Conservation (phyloP, 2,888 invertebrate genomes). For the Thalpophila matura region DNA sequence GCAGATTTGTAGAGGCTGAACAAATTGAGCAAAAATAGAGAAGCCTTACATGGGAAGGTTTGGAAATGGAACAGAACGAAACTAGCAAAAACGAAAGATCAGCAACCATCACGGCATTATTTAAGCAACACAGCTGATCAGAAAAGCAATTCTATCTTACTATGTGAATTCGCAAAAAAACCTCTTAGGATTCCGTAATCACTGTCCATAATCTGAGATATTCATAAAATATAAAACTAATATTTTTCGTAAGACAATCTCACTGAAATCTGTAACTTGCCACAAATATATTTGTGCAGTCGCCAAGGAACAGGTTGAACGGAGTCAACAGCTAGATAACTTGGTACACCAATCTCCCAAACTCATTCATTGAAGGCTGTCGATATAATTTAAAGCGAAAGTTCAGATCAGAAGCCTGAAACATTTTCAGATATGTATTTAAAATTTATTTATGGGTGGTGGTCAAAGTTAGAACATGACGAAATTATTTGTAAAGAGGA, state of each 20-base stretch:
- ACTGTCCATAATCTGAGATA: slow-evolving; percentile 29
- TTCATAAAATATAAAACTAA: slow-evolving; percentile 32
- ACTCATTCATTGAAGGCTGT: slow-evolving; percentile 31
- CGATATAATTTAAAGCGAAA: slow-evolving; percentile 35
- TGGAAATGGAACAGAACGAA: slow-evolving; percentile 4
- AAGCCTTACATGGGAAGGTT: slow-evolving; percentile 7
- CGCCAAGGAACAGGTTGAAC: slow-evolving; percentile 47
- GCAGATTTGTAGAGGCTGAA: slow-evolving; percentile 9
- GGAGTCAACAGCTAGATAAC: slow-evolving; percentile 39
- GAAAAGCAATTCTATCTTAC: slow-evolving; percentile 42
- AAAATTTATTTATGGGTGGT: background rate
- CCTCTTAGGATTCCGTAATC: slow-evolving; percentile 48
- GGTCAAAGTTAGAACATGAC: background rate
- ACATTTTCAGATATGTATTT: slow-evolving; percentile 20
- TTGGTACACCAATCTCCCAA: slow-evolving; percentile 46
- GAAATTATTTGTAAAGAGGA: slow-evolving; percentile 17
- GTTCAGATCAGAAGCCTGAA: slow-evolving; percentile 45
- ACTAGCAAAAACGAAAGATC: slow-evolving; percentile 3
- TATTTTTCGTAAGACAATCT: slow-evolving; percentile 18
- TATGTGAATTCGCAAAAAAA: slow-evolving; percentile 42
- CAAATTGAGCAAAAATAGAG: slow-evolving; percentile 9
- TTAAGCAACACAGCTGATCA: slow-evolving; percentile 46
- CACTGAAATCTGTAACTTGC: slow-evolving; percentile 56
- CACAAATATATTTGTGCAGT: slow-evolving; percentile 42
- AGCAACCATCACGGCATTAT: slow-evolving; percentile 26